Evolutionary conservation across 2,888 invertebrate species (phyloP).

Genomic region (Chironomus tentans): DNA sequence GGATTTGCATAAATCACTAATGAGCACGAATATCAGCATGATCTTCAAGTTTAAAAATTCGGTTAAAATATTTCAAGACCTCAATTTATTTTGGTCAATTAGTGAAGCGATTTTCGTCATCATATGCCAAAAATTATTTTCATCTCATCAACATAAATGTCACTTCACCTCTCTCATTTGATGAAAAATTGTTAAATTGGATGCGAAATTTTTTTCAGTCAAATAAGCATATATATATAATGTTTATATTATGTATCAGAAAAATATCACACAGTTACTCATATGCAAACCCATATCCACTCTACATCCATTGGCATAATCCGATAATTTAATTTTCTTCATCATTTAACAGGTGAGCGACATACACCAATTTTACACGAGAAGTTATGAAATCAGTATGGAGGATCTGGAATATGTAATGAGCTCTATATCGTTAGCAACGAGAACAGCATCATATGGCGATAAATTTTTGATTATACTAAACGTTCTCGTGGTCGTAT

Average conservation of each 20-base stretch:
- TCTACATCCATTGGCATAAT: not conserved
- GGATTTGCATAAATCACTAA: too few relatives aligned
- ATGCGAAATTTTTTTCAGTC: not conserved
- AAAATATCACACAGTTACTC: not conserved
- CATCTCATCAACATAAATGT: too few relatives aligned
- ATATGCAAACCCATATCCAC: not conserved
- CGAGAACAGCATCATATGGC: conserved; percentile 2
- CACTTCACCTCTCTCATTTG: not conserved
- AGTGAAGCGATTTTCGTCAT: too few relatives aligned
- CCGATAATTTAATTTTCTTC: conserved; percentile 15
- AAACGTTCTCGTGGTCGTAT: conserved; percentile 14
- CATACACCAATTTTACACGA: conserved; percentile 62
- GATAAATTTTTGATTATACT: conserved; percentile 23
- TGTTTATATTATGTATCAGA: not conserved
- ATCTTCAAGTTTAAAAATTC: too few relatives aligned
- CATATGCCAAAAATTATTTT: too few relatives aligned
- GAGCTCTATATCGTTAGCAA: conserved; percentile 33
- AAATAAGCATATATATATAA: not conserved
- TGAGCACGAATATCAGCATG: too few relatives aligned
- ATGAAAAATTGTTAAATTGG: not conserved
- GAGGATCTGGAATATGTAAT: conserved; percentile 43
- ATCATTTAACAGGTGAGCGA: conserved; percentile 53
- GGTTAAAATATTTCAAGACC: too few relatives aligned
- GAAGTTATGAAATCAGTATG: conserved; percentile 46
- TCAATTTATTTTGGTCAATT: too few relatives aligned